These are phyloP conservation scores for Aphodius granarius DNA, from an alignment of 2,888 invertebrate species.

Conservation along the genomic window DNA sequence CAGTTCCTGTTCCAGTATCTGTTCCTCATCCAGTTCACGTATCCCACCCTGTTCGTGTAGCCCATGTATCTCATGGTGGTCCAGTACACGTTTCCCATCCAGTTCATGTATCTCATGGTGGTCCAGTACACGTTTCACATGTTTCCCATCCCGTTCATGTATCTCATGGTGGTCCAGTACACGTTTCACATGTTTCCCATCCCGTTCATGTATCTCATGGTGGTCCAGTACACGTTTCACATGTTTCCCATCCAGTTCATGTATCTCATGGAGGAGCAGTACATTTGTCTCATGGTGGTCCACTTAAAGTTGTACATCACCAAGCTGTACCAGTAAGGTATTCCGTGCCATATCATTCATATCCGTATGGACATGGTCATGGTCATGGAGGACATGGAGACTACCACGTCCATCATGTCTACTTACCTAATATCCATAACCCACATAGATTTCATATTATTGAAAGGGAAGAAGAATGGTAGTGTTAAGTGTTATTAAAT, in stretches of 20 bases:
- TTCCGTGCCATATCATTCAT: background rate
- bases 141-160: background rate
- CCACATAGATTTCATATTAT: background rate
- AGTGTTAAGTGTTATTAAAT: background rate
- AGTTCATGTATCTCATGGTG: background rate
- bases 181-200: background rate
- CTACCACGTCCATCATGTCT: background rate
- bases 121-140: background rate
- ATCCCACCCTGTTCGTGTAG: background rate
- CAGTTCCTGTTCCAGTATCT: constrained; percentile 30
- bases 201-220: background rate
- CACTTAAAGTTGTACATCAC: background rate
- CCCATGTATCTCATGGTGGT: background rate
- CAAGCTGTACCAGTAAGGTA: background rate
- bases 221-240: background rate
- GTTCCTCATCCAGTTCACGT: constrained; percentile 30
- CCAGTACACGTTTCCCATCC: background rate
- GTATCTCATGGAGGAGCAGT: background rate
- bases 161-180: background rate
- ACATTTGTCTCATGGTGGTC: background rate
- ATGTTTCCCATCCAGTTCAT: background rate
- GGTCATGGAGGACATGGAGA: background rate
- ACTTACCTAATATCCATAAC: background rate
- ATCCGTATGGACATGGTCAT: background rate
- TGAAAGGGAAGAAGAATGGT: background rate